Evolutionary conservation across 1,140 invertebrate species (phyloP), one percentile per base, ranked within the genome.

Genomic region (Vanessa atalanta): DNA sequence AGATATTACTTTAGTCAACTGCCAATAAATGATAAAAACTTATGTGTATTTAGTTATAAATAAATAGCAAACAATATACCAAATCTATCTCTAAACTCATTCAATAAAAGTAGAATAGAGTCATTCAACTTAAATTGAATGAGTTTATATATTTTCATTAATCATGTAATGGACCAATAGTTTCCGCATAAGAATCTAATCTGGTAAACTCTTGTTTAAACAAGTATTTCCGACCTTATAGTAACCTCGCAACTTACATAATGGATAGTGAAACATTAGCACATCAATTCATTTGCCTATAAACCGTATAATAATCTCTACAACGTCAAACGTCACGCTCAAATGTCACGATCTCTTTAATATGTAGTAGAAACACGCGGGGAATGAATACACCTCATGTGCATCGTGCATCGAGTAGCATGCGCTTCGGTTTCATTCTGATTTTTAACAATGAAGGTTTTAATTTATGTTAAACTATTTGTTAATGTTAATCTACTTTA

Each of bases 331-430:
- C 37, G 37, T 43, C 37, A 43, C 63, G 63, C 14, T 65, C 48
- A n/a, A 9, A 65, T 37, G 63, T 65, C 63, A 65, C 63, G 63
- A 65, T 65, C 43, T 65, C 15, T 65, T 65, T 65, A 65, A 47
- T 65, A 65, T 20, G 20, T 1, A 0, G 23, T 53, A 67, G 50
- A n/a, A 67, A 67, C 65, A 67, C 65, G 65, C 51, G 53, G 48
- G 4, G 65, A 31, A 50, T 67, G 51, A 67, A 67, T 53, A 53
- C 37, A 37, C n/a, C n/a, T 53, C 23, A 31, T 15, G 65, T 47
- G 65, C 65, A 37, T 16, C 53, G 65, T 53, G 7, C 51, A 53
- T 16, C n/a, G 16, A 53, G n/a, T 53, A 53, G 51, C 51, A 53
- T 53, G 15, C 51, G n/a, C 51, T 16, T 53, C n/a, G 15, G n/a